Percentiles rank a stretch among this genome's conserved stretches.
Conservation (phyloP, 2,113 vertebrate genomes). For the Strix uralensis region DNA sequence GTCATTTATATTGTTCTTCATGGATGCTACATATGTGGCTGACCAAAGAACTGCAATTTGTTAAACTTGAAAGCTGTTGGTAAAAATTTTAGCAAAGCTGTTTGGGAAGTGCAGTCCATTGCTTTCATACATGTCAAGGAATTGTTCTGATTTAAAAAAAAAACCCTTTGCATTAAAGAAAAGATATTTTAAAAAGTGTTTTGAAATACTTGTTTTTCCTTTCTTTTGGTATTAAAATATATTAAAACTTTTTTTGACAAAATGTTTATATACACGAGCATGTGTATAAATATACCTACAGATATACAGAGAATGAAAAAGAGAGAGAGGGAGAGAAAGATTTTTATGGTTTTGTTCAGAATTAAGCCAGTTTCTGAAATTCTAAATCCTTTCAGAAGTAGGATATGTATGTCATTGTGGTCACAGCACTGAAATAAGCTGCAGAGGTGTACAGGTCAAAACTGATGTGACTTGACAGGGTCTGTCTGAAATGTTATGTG, state of each 20-base stretch:
- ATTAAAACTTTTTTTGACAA: background rate
- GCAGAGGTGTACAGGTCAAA: background rate
- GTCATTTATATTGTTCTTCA: background rate
- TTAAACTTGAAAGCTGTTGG: background rate
- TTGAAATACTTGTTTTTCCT: background rate
- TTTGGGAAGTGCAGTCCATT: background rate
- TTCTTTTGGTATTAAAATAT: background rate
- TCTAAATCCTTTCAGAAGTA: background rate
- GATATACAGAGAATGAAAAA: background rate
- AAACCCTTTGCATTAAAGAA: background rate
- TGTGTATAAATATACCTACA: background rate
- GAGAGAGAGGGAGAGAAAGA: background rate
- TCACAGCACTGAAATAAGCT: background rate
- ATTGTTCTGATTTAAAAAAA: background rate
- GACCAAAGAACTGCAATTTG: background rate
- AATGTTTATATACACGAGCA: background rate
- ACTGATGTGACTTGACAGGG: background rate
- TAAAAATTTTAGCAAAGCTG: background rate
- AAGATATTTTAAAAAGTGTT: background rate
- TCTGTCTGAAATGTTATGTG: background rate
- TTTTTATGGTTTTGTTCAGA: background rate
- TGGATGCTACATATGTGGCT: background rate
- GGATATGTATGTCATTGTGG: background rate
- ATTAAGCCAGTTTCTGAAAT: background rate
- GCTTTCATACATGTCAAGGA: background rate